Percentiles rank a stretch among this genome's conserved stretches.
Evolutionary conservation across 2,797 vertebrate species (phyloP).

Genomic region (Fistularia tabacaria): DNA sequence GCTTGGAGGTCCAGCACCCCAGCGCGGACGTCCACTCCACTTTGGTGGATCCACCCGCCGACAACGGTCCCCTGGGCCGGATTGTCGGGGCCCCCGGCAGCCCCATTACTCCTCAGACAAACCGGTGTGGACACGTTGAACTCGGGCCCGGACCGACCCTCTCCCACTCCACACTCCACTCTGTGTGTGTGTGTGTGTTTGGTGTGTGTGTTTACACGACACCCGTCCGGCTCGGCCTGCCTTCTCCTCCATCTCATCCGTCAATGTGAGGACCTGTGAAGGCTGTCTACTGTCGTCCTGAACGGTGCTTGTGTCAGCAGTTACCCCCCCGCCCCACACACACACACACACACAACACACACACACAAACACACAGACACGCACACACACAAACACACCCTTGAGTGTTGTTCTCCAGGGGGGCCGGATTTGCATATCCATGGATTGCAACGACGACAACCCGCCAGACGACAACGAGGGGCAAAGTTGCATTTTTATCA

Average conservation of each 20-base stretch:
- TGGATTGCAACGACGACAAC: no score
- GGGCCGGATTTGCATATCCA: slow-evolving; percentile 45
- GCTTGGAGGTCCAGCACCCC: no score
- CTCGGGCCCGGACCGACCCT: slow-evolving; percentile 57
- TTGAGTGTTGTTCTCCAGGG: slow-evolving; percentile 41
- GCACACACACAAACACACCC: slow-evolving; percentile 54
- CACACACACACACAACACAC: slow-evolving; percentile 24
- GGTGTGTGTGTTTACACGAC: slow-evolving; percentile 61
- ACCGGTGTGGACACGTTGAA: slow-evolving; percentile 68
- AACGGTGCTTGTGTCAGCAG: slow-evolving; percentile 68
- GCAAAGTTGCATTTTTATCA: no score
- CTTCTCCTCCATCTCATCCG: slow-evolving; percentile 74
- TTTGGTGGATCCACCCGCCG: slow-evolving; percentile 44
- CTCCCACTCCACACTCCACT: slow-evolving; percentile 35
- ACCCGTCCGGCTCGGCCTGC: slow-evolving; percentile 69
- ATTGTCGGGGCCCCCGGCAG: slow-evolving; percentile 36
- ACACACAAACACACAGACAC: slow-evolving; percentile 31
- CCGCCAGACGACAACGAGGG: no score
- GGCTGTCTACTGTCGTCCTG: slow-evolving; percentile 60
- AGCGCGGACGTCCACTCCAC: slow-evolving; percentile 9
- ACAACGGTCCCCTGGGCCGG: slow-evolving; percentile 38
- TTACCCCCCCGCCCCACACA: slow-evolving; percentile 16
- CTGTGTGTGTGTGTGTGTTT: slow-evolving; percentile 57
- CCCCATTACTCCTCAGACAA: slow-evolving; percentile 67
- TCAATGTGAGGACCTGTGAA: slow-evolving; percentile 69